Conservation (phyloP, 2,113 vertebrate species). For the Promerops cafer region DNA sequence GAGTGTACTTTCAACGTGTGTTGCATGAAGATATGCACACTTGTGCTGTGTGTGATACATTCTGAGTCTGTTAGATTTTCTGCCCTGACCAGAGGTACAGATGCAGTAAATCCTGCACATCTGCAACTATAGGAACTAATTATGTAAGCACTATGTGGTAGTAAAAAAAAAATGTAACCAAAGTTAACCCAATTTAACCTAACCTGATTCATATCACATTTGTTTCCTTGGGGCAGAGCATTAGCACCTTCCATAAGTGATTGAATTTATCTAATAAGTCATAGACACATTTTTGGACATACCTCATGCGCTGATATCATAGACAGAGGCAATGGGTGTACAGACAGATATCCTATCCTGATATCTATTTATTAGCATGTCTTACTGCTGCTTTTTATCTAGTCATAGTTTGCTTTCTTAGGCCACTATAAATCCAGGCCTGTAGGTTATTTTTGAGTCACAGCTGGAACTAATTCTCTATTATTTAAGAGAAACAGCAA, state of each 20-base stretch:
- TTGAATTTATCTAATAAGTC: not conserved
- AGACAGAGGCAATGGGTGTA: not conserved
- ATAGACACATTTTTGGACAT: not conserved
- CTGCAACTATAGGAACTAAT: not conserved
- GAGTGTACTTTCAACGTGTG: not conserved
- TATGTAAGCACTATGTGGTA: not conserved
- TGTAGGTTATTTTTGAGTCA: not conserved
- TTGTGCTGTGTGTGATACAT: accelerated
- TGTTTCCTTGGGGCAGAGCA: not conserved
- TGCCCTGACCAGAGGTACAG: not conserved
- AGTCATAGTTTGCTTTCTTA: not conserved
- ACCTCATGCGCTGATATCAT: not conserved
- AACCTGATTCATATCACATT: not conserved
- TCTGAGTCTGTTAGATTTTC: not conserved
- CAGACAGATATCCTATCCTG: not conserved
- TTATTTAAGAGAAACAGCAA: not conserved
- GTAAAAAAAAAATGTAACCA: not conserved
- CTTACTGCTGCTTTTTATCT: not conserved
- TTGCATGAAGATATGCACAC: not conserved
- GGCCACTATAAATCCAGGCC: not conserved
- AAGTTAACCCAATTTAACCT: not conserved
- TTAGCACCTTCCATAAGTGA: not conserved
- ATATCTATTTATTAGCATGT: not conserved
- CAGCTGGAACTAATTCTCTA: not conserved
- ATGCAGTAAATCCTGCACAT: not conserved